These are phyloP conservation scores for Petrophora chlorosata DNA, from an alignment of 2,888 invertebrate genomes.

Conservation along the genomic window DNA sequence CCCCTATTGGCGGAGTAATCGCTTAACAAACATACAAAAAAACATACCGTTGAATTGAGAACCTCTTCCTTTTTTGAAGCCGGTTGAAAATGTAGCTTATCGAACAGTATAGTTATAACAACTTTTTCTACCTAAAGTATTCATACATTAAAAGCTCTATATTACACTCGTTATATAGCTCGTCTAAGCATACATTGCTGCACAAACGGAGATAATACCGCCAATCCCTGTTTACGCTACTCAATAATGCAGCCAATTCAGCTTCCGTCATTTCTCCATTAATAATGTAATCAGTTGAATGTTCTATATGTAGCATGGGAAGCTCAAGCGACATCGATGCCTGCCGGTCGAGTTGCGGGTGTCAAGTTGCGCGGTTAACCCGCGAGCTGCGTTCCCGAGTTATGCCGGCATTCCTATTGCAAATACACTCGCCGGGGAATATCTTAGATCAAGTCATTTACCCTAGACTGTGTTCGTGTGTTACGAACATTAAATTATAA, in stretches of 20 bases:
- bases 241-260: constrained; percentile 12
- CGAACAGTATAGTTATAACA: too few relatives aligned
- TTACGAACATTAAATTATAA: too few relatives aligned
- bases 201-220: neutral
- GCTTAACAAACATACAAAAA: too few relatives aligned
- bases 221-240: neutral
- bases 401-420: constrained; percentile 59
- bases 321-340: constrained; percentile 71
- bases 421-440: constrained; percentile 62
- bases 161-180: too few relatives aligned
- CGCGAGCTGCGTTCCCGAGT: constrained; percentile 61
- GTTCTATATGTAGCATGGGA: constrained; percentile 52
- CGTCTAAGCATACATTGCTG: too few relatives aligned
- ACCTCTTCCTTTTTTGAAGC: too few relatives aligned
- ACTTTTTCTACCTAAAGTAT: neutral
- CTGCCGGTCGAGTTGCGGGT: constrained; percentile 48
- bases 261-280: constrained; percentile 13
- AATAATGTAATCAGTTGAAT: constrained; percentile 26
- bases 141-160: too few relatives aligned
- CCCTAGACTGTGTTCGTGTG: too few relatives aligned
- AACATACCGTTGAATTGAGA: too few relatives aligned
- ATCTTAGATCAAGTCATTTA: too few relatives aligned
- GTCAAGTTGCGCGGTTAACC: constrained; percentile 67
- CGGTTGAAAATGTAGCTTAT: too few relatives aligned
- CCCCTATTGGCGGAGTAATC: too few relatives aligned